Conservation (phyloP, 2,888 invertebrate species). For the Sarcophaga rosellei region DNA sequence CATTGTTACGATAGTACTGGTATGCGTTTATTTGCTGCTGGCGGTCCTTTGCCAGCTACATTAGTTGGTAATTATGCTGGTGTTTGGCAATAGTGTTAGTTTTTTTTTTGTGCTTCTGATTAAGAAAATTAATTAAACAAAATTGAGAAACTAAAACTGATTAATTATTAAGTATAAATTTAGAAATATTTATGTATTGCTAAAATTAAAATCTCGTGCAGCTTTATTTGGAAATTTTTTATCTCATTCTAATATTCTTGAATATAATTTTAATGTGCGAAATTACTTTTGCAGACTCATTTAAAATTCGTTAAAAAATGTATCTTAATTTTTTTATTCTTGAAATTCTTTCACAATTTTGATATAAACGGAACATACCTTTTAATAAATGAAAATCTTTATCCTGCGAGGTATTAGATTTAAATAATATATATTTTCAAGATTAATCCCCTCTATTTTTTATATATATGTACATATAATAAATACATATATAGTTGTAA, state of each 20-base stretch:
- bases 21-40: conserved; percentile 95
- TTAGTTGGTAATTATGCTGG: conserved; percentile 97
- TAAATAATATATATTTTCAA: no score
- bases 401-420: no score
- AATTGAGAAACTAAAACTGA: conserved; percentile 69
- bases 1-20: conserved; percentile 97
- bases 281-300: no score
- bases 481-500: neutral
- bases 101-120: neutral
- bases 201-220: conserved; percentile 7
- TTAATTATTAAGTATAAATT: conserved; percentile 57
- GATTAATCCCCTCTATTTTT: no score
- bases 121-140: conserved; percentile 46
- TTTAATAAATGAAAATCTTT: no score
- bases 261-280: no score
- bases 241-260: neutral
- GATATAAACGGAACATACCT: no score
- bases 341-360: no score
- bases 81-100: conserved; percentile 89
- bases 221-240: neutral
- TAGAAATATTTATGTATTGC: conserved; percentile 43
- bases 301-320: no score
- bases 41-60: conserved; percentile 95
- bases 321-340: no score
- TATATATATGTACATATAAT: neutral